Conservation (phyloP, 2,797 vertebrate genomes). For the Poecile montanus region DNA sequence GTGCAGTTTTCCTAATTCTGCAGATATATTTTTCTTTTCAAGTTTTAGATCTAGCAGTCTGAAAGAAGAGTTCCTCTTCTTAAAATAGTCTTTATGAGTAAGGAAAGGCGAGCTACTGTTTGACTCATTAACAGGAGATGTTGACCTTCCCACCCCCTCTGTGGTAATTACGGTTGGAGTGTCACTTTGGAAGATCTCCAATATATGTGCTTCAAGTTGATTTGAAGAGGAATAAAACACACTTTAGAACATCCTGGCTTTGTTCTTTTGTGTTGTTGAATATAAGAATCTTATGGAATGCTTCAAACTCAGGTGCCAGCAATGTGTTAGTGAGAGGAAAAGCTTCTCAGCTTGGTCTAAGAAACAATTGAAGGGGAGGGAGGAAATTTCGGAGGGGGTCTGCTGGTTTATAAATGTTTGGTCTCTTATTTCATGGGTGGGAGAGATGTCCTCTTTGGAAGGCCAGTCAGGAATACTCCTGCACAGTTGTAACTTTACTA, state of each 20-base stretch:
- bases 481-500: not conserved
- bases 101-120: conserved; percentile 5
- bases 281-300: not conserved
- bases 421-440: not conserved
- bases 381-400: not conserved
- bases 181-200: conserved; percentile 31
- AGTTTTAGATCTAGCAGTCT: not conserved
- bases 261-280: not conserved
- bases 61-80: not conserved
- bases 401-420: not conserved
- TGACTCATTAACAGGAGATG: conserved; percentile 36
- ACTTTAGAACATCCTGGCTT: not conserved
- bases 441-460: not conserved
- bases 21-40: not conserved
- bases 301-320: not conserved
- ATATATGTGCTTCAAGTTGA: not conserved
- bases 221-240: not conserved
- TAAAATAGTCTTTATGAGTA: conserved; percentile 21
- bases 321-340: not conserved
- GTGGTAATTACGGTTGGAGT: conserved; percentile 1
- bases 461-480: not conserved
- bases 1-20: not conserved
- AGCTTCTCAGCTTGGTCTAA: not conserved
- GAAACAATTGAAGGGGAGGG: not conserved
- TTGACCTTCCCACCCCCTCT: conserved; percentile 32